Conservation (phyloP, 2,113 vertebrate species). For the Circaetus gallicus region DNA sequence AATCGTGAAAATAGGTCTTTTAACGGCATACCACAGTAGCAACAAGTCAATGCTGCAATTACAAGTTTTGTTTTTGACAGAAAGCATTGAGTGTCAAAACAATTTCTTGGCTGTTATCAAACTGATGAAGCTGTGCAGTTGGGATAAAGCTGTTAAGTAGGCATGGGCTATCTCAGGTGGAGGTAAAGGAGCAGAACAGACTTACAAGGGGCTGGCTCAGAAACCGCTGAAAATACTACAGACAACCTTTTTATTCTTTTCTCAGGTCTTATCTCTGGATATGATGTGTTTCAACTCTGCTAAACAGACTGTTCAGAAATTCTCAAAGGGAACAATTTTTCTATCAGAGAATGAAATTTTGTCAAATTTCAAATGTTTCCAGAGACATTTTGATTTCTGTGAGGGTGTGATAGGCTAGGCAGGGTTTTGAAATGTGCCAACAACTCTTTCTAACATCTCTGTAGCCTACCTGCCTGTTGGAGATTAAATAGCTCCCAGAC, state of each 20-base stretch:
- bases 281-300: neutral
- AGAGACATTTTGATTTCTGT: neutral
- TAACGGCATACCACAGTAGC: neutral
- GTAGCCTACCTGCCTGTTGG: neutral
- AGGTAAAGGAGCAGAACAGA: neutral
- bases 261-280: neutral
- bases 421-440: neutral
- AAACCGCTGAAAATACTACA: neutral
- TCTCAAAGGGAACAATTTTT: slow-evolving; percentile 7
- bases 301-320: neutral
- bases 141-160: slow-evolving; percentile 32
- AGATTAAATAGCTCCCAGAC: neutral
- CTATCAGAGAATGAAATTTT: neutral
- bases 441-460: neutral
- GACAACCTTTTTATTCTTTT: neutral
- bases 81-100: slow-evolving; percentile 1
- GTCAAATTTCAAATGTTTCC: neutral
- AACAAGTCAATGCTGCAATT: neutral
- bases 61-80: neutral
- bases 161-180: neutral
- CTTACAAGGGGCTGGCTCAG: neutral
- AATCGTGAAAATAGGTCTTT: neutral
- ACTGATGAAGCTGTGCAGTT: slow-evolving; percentile 31
- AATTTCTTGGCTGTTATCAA: slow-evolving; percentile 45
- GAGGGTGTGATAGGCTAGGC: neutral